A percentile compares a stretch with the other conserved stretches of the same genome.
Evolutionary conservation across 2,888 invertebrate genomes (phyloP).

Genomic region (Sarcophaga caerulescens): DNA sequence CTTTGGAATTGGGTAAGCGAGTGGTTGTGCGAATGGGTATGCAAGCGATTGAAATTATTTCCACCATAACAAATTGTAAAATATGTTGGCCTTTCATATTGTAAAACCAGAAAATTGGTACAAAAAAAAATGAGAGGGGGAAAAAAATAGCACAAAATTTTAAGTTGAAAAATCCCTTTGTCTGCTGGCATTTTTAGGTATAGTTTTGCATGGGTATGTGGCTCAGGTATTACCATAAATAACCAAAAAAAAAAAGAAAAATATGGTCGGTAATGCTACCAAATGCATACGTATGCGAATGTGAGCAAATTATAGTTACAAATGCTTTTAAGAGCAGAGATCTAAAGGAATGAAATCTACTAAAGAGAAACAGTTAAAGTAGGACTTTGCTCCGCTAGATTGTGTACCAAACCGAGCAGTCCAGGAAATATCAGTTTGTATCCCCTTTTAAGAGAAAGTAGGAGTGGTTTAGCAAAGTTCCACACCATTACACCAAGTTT

Average conservation of each 20-base stretch:
- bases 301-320: too few relatives aligned
- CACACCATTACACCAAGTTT: neutral
- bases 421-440: too few relatives aligned
- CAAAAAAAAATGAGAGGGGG: neutral
- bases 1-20: slow-evolving; percentile 16
- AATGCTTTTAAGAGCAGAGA: neutral
- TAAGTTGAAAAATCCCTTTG: slow-evolving; percentile 35
- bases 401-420: neutral
- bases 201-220: slow-evolving; percentile 9
- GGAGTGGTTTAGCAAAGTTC: neutral
- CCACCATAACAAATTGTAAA: slow-evolving; percentile 46
- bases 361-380: neutral
- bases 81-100: slow-evolving; percentile 43
- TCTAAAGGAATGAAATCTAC: neutral
- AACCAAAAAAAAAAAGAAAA: slow-evolving; percentile 29
- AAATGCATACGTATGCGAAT: too few relatives aligned
- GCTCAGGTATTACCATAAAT: slow-evolving; percentile 53
- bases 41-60: slow-evolving; percentile 29
- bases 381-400: too few relatives aligned
- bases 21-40: slow-evolving; percentile 1
- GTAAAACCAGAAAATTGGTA: neutral
- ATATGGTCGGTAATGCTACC: slow-evolving; percentile 13
- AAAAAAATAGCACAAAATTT: slow-evolving; percentile 24
- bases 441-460: too few relatives aligned
- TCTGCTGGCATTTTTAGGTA: slow-evolving; percentile 26